Conservation (phyloP, 2,797 vertebrate genomes). For the Clarias platycephalus region DNA sequence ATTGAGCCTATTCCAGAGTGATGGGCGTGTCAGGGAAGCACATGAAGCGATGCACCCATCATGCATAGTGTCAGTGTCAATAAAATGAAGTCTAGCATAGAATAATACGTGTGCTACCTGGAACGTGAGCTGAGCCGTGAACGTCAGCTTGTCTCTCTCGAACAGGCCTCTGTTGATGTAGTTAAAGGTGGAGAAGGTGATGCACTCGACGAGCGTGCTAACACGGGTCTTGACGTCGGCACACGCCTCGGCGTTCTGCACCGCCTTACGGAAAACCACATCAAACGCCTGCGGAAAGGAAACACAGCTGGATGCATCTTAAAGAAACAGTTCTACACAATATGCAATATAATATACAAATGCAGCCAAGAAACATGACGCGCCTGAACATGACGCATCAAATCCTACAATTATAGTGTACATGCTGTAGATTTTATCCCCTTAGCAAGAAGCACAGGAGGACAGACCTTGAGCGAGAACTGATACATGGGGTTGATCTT, state of each 20-base stretch:
- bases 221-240: slow-evolving; percentile 71
- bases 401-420: background rate
- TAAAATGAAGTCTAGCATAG: too few species aligned
- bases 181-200: slow-evolving; percentile 78
- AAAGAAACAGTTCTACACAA: background rate
- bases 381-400: too few species aligned
- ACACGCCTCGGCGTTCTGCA: slow-evolving; percentile 70
- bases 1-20: too few species aligned
- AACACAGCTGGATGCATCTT: background rate
- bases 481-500: slow-evolving; percentile 88
- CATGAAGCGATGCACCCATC: too few species aligned
- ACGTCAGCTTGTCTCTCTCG: slow-evolving; percentile 80
- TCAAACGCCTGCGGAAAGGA: slow-evolving; percentile 75
- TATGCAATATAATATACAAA: too few species aligned
- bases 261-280: slow-evolving; percentile 80
- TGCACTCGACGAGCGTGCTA: slow-evolving; percentile 70
- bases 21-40: too few species aligned
- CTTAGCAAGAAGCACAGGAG: background rate
- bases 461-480: slow-evolving; percentile 69
- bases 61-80: too few species aligned
- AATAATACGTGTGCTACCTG: slow-evolving; percentile 57
- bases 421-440: background rate
- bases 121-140: slow-evolving; percentile 76
- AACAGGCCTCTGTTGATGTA: slow-evolving; percentile 79
- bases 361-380: background rate